Evolutionary conservation across 2,797 vertebrate species (phyloP).

Genomic region (Pseudochirops cupreus): DNA sequence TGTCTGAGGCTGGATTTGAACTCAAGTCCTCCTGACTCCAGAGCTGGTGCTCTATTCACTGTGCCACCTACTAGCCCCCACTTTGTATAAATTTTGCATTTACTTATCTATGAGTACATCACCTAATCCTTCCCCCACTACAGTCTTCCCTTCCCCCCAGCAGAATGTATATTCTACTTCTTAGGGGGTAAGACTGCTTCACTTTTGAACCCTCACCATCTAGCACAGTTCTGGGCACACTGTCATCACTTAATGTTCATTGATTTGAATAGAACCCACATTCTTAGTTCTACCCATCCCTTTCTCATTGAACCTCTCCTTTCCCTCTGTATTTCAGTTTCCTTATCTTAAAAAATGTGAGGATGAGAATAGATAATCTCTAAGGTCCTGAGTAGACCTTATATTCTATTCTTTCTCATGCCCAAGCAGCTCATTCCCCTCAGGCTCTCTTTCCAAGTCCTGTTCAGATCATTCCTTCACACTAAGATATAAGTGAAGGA

Average conservation of each 20-base stretch:
- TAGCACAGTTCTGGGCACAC: not conserved
- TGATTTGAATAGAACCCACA: not conserved
- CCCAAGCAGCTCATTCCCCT: not conserved
- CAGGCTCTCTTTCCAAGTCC: not conserved
- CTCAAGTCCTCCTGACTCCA: too few species aligned
- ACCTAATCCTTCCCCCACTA: not conserved
- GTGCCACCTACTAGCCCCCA: too few species aligned
- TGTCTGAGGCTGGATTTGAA: too few species aligned
- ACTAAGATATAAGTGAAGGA: not conserved
- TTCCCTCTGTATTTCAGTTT: not conserved
- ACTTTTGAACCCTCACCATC: not conserved
- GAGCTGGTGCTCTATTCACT: too few species aligned
- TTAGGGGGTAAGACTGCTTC: not conserved
- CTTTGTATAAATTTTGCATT: not conserved
- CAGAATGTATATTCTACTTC: not conserved
- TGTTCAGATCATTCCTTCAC: not conserved
- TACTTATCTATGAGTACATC: not conserved
- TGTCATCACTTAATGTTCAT: not conserved
- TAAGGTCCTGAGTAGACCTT: not conserved
- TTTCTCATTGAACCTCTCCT: not conserved
- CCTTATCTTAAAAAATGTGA: not conserved
- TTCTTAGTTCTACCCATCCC: not conserved
- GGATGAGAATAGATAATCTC: not conserved
- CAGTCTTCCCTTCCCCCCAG: not conserved
- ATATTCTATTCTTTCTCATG: not conserved